phyloP scores from a whole-genome alignment of 2,797 vertebrate genomes.

The Diplodus sargus region DNA sequence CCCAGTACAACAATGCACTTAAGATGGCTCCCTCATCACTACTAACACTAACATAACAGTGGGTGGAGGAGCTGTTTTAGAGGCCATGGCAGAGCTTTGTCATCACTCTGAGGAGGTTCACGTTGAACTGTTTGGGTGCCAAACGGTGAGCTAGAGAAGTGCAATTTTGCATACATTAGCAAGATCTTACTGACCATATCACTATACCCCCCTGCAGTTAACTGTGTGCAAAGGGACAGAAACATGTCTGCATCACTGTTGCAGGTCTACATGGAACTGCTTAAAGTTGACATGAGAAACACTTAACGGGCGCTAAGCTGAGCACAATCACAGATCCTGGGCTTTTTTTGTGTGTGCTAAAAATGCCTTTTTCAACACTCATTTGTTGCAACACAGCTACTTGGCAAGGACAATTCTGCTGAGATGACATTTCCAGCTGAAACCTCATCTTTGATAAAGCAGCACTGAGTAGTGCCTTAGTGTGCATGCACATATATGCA shows the following conservation, averaged over 20 bases:
- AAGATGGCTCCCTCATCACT: slow-evolving; percentile 79
- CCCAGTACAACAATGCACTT: slow-evolving; percentile 80
- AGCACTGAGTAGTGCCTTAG: slow-evolving; percentile 41
- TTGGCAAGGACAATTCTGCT: slow-evolving; percentile 57
- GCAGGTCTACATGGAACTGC: slow-evolving; percentile 13
- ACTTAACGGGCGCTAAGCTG: slow-evolving; percentile 38
- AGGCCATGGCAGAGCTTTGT: slow-evolving; percentile 57
- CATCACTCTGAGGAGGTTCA: slow-evolving; percentile 53
- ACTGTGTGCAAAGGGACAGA: slow-evolving; percentile 10
- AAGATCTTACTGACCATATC: neutral
- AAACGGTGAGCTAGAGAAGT: slow-evolving; percentile 27
- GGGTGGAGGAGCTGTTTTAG: slow-evolving; percentile 63
- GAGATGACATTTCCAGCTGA: slow-evolving; percentile 59
- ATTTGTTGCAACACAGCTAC: slow-evolving; percentile 50
- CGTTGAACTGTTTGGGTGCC: slow-evolving; percentile 36
- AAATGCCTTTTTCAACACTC: slow-evolving; percentile 43
- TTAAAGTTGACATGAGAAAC: slow-evolving; percentile 35
- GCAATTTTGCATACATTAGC: slow-evolving; percentile 26
- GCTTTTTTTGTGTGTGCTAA: slow-evolving; percentile 15
- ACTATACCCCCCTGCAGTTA: slow-evolving; percentile 3
- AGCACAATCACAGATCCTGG: slow-evolving; percentile 42
- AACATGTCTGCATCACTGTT: slow-evolving; percentile 31
- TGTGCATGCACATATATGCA: slow-evolving; percentile 22
- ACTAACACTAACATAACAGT: slow-evolving; percentile 70
- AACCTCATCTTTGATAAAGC: slow-evolving; percentile 69